phyloP scores from a whole-genome alignment of 64 coral and sea anemone genomes.

The Montipora capricornis region DNA sequence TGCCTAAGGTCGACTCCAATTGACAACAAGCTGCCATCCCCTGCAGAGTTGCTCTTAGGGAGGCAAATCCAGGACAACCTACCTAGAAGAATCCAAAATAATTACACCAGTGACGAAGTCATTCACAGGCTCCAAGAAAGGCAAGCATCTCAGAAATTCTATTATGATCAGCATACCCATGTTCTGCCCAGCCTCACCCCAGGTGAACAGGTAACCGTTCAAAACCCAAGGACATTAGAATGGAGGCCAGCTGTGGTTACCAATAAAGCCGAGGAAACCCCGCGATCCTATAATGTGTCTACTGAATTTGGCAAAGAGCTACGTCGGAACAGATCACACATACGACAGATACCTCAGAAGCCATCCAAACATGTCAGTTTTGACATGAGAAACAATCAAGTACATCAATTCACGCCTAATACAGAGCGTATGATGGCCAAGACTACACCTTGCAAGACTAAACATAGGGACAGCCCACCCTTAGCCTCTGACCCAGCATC shows the following conservation, averaged over 20 bases:
- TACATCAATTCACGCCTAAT: background rate
- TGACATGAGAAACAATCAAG: background rate
- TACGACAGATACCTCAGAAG: background rate
- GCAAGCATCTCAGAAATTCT: background rate
- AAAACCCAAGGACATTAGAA: slow-evolving; percentile 17
- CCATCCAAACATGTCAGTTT: background rate
- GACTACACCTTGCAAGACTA: background rate
- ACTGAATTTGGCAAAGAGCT: background rate
- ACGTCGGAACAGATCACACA: slow-evolving; percentile 24
- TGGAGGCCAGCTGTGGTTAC: too few relatives aligned
- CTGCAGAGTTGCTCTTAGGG: too few relatives aligned
- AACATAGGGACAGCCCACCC: background rate
- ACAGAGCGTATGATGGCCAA: background rate
- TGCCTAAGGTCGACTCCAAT: too few relatives aligned
- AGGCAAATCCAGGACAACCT: too few relatives aligned
- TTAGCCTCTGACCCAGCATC: background rate
- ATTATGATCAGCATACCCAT: background rate
- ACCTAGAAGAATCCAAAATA: too few relatives aligned
- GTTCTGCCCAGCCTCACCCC: background rate
- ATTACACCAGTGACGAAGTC: background rate
- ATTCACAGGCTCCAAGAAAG: background rate
- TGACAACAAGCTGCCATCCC: too few relatives aligned
- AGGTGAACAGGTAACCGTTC: background rate
- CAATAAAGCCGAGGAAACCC: background rate
- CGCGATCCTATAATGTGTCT: background rate